Percentiles rank a stretch among this genome's conserved stretches.
Evolutionary conservation across 1,140 invertebrate genomes (phyloP).

Genomic region (Oedothorax gibbosus): DNA sequence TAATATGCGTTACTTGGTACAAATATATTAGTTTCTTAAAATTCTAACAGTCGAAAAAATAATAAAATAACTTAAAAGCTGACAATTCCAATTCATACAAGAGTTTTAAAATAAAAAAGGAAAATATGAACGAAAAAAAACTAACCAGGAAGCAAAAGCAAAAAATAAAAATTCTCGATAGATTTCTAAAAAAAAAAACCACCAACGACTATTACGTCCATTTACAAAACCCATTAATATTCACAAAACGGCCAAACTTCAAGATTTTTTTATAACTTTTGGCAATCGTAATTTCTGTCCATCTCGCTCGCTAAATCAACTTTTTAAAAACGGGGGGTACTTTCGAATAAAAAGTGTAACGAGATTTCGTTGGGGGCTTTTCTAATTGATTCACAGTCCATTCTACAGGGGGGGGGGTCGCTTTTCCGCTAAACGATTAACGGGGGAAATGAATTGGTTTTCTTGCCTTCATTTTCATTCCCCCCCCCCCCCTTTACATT

Average conservation of each 20-base stretch:
- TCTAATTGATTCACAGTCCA: conserved; percentile 26
- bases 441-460: conserved; percentile 43
- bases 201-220: not conserved
- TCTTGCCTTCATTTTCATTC: conserved; percentile 43
- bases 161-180: no score
- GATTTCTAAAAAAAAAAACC: no score
- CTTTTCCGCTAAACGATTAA: conserved; percentile 29
- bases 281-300: not conserved
- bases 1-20: no score
- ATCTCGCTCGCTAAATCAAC: not conserved
- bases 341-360: conserved; percentile 9
- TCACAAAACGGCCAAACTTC: not conserved
- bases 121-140: no score
- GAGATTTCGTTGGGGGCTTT: not conserved
- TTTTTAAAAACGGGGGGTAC: conserved; percentile 11
- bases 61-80: no score
- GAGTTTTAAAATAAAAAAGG: no score
- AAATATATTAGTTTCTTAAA: no score
- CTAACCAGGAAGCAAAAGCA: no score
- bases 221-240: not conserved
- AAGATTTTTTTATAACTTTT: not conserved
- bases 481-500: conserved; percentile 25
- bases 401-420: not conserved
- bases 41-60: no score
- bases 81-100: no score